Base-by-base conservation (phyloP, 2,888 invertebrate species). In the Onchidella celtica region DNA sequence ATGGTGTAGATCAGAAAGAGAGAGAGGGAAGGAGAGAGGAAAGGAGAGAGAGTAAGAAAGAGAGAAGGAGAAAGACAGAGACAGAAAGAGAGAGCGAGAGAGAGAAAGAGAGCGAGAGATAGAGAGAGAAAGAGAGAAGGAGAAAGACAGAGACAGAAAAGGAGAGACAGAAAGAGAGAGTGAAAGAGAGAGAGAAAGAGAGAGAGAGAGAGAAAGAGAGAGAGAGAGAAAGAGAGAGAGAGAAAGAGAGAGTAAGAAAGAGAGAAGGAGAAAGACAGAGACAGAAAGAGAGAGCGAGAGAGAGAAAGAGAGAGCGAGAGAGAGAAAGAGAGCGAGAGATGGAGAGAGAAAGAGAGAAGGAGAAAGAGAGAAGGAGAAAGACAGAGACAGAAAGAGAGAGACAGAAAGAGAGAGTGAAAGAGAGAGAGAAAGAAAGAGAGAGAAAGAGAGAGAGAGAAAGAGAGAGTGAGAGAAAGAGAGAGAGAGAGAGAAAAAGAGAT, bases 241-340 rank as follows among this genome's bases (percentile, higher is more conserved):
- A 27, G n/a, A 4, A n/a, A n/a, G n/a, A n/a, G n/a, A n/a, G n/a
- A n/a, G n/a, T n/a, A n/a, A n/a, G n/a, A n/a, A n/a, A n/a, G 27
- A 29, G 17, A 24, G 27, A 36, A 34, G 61, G 34, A 24, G 24
- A 36, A 34, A 36, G 34, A 36, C 27, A 57, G 32, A 32, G 32
- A 38, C 27, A 29, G 57, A 38, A n/a, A 29, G 47, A 73, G 73
- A 57, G n/a, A n/a, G n/a, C n/a, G n/a, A n/a, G n/a, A n/a, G n/a
- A n/a, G n/a, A n/a, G n/a, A n/a, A n/a, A n/a, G n/a, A n/a, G n/a
- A n/a, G n/a, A n/a, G n/a, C n/a, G n/a, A n/a, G n/a, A n/a, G n/a
- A n/a, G n/a, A n/a, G n/a, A n/a, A n/a, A n/a, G n/a, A n/a, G n/a
- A n/a, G n/a, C n/a, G n/a, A n/a, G n/a, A n/a, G n/a, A n/a, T n/a